Evolutionary conservation across 2,797 vertebrate genomes (phyloP).

Genomic region (Sebastes paucispinis): DNA sequence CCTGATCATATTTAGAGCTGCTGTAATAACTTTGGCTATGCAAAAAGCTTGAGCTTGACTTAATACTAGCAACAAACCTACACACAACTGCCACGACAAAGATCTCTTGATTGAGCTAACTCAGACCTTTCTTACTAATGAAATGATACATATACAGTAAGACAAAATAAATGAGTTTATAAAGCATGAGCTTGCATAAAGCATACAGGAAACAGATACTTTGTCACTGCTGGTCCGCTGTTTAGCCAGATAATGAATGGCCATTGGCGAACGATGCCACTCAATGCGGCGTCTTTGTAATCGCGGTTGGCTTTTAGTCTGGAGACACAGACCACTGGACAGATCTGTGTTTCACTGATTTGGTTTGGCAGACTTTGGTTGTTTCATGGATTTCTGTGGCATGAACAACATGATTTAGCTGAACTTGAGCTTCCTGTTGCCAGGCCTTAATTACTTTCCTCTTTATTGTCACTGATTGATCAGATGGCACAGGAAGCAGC

Average conservation of each 20-base stretch:
- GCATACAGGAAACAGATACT: not conserved
- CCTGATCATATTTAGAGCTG: not conserved
- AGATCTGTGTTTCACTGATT: conserved; percentile 15
- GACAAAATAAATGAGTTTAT: not conserved
- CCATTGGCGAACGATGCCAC: not conserved
- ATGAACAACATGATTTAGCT: conserved; percentile 34
- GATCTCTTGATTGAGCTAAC: not conserved
- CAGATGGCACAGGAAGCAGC: conserved; percentile 11
- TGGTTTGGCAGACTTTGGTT: conserved; percentile 3
- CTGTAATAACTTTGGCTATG: not conserved
- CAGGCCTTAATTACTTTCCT: conserved; percentile 34
- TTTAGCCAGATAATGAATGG: not conserved
- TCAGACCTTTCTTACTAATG: not conserved
- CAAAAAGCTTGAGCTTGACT: not conserved
- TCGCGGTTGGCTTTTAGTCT: not conserved
- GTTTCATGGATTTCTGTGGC: conserved; percentile 13
- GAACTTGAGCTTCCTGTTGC: conserved; percentile 15
- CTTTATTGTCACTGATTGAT: conserved; percentile 54
- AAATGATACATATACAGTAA: not conserved
- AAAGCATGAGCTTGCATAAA: not conserved
- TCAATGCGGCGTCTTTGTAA: not conserved
- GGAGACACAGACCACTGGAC: not conserved
- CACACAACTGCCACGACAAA: not conserved
- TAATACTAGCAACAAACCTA: not conserved
- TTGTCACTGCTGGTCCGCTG: not conserved